Conservation (phyloP, 30 jellyfish, hydroid and myxozoan species). For the Hydra vulgaris region DNA sequence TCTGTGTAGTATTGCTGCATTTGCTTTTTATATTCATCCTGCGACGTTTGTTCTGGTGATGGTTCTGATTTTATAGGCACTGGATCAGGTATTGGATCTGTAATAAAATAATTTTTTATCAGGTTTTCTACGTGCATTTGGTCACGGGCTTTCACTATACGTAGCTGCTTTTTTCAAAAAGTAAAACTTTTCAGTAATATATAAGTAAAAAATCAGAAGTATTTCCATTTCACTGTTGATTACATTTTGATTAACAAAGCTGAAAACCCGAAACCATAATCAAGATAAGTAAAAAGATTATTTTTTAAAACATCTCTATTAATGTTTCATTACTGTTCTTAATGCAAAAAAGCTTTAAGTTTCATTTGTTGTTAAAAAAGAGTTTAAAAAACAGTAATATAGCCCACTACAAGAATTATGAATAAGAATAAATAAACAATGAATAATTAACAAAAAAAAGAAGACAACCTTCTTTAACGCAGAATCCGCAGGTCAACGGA, state of each 20-base stretch:
- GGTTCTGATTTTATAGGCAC: not conserved
- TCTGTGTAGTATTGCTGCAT: constrained; percentile 4
- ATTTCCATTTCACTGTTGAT: too few relatives aligned
- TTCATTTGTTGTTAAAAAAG: too few relatives aligned
- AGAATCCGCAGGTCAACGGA: constrained; percentile 24
- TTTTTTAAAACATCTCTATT: too few relatives aligned
- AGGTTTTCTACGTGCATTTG: not conserved
- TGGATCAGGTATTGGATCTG: constrained; percentile 1
- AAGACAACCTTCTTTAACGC: not conserved
- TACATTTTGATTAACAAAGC: not conserved
- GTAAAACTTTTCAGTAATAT: too few relatives aligned
- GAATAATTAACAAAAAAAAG: too few relatives aligned
- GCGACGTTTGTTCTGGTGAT: not conserved
- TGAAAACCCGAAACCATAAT: not conserved
- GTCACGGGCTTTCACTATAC: constrained; percentile 21
- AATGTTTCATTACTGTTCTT: too few relatives aligned
- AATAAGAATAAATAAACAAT: too few relatives aligned
- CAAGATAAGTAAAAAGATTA: too few relatives aligned
- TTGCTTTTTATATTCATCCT: constrained; percentile 8
- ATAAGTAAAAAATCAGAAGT: too few relatives aligned
- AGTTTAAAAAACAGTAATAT: too few relatives aligned
- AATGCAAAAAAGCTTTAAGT: too few relatives aligned
- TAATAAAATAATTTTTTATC: not conserved
- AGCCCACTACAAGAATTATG: too few relatives aligned
- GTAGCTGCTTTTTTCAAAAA: not conserved